Evolutionary conservation across 2,113 vertebrate species (phyloP).

Genomic region (Astatotilapia flaviijosephi): DNA sequence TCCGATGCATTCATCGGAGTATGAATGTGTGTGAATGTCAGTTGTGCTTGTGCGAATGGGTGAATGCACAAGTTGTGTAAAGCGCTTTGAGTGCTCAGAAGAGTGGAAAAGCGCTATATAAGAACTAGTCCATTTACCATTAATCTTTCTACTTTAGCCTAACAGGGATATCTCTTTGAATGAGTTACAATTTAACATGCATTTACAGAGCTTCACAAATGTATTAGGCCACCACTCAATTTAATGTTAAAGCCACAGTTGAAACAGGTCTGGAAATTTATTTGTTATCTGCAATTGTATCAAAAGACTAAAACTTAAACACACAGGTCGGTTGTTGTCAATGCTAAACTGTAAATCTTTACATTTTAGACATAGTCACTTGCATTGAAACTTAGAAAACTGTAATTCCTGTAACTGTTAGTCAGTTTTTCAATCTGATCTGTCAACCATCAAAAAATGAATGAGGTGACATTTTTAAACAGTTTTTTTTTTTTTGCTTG

Average conservation of each 20-base stretch:
- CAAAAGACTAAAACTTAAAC: background rate
- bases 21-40: no score
- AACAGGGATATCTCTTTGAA: background rate
- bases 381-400: background rate
- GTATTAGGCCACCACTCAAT: background rate
- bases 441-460: background rate
- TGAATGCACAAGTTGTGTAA: no score
- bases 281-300: background rate
- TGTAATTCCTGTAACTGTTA: background rate
- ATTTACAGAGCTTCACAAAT: background rate
- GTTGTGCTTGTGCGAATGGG: no score
- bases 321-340: background rate
- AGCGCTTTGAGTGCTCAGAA: no score
- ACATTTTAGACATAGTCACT: background rate
- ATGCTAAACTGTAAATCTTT: background rate
- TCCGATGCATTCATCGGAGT: no score
- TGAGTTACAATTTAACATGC: background rate
- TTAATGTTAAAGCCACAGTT: background rate
- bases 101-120: no score
- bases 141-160: background rate
- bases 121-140: background rate
- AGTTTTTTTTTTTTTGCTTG: background rate
- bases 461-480: background rate
- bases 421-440: rapidly evolving
- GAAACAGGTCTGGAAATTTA: background rate